phyloP scores from a whole-genome alignment of 2,888 invertebrate genomes.

The Electrophaes corylata region DNA sequence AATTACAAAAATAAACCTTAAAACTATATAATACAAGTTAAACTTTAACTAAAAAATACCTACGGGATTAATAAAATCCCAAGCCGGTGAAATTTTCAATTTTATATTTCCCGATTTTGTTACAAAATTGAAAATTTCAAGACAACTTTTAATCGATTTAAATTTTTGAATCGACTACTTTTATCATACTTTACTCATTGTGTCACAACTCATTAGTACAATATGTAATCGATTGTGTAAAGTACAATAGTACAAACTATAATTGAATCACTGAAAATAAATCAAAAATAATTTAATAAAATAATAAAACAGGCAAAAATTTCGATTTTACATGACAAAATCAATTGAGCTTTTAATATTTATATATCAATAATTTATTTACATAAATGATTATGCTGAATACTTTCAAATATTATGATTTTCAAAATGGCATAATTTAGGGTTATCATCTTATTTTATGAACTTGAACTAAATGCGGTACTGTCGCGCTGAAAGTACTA shows the following conservation, averaged over 20 bases:
- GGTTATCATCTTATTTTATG: conserved; percentile 2
- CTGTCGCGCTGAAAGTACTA: conserved; percentile 8
- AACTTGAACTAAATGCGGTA: conserved; percentile 12
- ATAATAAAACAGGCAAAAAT: conserved; percentile 33
- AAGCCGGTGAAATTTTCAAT: conserved; percentile 8
- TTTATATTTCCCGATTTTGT: conserved; percentile 14
- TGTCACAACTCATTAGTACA: conserved; percentile 67
- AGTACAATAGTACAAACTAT: conserved; percentile 26
- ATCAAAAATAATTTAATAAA: conserved; percentile 38
- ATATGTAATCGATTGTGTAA: conserved; percentile 55
- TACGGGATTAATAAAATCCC: conserved; percentile 44
- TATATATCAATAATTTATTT: conserved; percentile 41
- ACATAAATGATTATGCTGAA: conserved; percentile 41
- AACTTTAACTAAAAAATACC: conserved; percentile 39
- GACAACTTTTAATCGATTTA: background rate
- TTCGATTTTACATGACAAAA: conserved; percentile 33
- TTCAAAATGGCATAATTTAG: background rate
- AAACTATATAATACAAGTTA: conserved; percentile 67
- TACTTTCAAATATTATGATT: conserved; percentile 17
- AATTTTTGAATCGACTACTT: conserved; percentile 54
- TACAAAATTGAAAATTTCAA: conserved; percentile 18
- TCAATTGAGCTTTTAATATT: conserved; percentile 40
- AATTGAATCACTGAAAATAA: conserved; percentile 25
- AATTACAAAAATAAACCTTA: conserved; percentile 57
- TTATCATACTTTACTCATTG: conserved; percentile 69